phyloP scores from a whole-genome alignment of 2,113 vertebrate species.

The Peromyscus polionotus region DNA sequence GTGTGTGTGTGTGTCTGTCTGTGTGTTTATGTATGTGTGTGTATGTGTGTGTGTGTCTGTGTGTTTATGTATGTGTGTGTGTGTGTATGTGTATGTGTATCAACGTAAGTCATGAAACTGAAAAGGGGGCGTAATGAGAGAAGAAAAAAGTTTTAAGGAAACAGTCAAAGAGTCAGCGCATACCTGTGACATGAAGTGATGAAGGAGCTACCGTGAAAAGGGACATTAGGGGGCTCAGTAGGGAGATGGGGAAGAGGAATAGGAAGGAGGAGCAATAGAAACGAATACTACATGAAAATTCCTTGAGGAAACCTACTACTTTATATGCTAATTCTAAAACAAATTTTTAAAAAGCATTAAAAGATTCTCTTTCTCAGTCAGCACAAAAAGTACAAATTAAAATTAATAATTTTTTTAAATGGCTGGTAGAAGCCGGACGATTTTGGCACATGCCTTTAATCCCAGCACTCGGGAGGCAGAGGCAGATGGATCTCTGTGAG shows the following conservation, averaged over 20 bases:
- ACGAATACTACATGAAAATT: neutral
- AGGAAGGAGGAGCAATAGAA: too few species aligned
- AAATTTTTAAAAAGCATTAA: neutral
- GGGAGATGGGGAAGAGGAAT: neutral
- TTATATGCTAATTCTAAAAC: neutral
- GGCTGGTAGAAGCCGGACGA: too few species aligned
- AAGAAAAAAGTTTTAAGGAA: neutral
- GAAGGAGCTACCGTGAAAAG: neutral
- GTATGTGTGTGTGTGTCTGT: neutral
- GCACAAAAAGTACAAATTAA: neutral
- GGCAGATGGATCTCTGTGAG: too few species aligned
- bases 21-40: too few species aligned
- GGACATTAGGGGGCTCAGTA: neutral
- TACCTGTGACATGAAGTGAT: neutral
- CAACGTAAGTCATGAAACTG: neutral
- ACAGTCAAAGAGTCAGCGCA: too few species aligned
- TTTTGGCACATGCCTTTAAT: too few species aligned
- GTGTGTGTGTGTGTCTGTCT: too few species aligned
- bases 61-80: neutral
- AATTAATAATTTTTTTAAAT: neutral
- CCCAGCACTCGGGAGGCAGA: too few species aligned
- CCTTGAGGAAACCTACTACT: too few species aligned
- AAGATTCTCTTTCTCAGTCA: neutral
- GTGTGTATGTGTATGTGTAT: neutral
- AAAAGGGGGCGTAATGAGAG: neutral